A percentile compares a stretch with the other conserved stretches of the same genome.
Conservation (phyloP, 2,888 invertebrate species). For the Cephus rjabovi region DNA sequence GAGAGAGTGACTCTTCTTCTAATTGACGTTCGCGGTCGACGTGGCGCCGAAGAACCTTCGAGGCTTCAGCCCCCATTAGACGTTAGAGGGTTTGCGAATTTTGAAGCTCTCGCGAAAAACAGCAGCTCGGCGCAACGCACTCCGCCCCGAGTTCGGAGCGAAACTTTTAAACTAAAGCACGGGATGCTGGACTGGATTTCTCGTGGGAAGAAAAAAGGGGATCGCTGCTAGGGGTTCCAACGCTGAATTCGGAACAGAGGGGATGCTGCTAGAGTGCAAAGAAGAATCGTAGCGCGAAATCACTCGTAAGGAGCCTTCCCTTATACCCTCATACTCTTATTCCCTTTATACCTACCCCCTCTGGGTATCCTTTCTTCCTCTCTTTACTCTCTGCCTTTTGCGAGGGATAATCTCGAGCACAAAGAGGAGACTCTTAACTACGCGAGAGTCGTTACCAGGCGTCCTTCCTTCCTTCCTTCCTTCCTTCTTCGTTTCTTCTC, state of each 20-base stretch:
- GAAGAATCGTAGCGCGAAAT: slow-evolving; percentile 13
- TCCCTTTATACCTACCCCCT: neutral
- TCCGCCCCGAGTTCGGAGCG: too few species aligned
- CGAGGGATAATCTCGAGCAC: neutral
- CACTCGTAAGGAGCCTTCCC: slow-evolving; percentile 28
- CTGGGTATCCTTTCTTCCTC: slow-evolving; percentile 3
- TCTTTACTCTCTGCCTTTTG: neutral
- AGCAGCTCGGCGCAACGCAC: too few species aligned
- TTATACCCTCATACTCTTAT: slow-evolving; percentile 7
- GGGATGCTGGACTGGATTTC: too few species aligned
- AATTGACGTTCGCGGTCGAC: slow-evolving; percentile 45
- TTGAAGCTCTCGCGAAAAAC: too few species aligned
- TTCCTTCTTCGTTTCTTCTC: neutral
- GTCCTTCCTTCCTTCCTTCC: slow-evolving; percentile 49
- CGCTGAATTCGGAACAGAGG: too few species aligned
- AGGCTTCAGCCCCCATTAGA: too few species aligned
- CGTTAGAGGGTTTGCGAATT: too few species aligned
- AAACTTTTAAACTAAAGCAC: too few species aligned
- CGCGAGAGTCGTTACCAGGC: slow-evolving; percentile 44
- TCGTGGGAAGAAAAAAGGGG: too few species aligned
- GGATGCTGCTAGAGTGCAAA: too few species aligned
- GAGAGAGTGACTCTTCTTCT: slow-evolving; percentile 43
- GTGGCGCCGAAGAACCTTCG: neutral
- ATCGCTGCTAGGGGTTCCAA: too few species aligned
- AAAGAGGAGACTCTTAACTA: slow-evolving; percentile 10